phyloP scores from a whole-genome alignment of 2,113 vertebrate species.

The Phocoena phocoena region DNA sequence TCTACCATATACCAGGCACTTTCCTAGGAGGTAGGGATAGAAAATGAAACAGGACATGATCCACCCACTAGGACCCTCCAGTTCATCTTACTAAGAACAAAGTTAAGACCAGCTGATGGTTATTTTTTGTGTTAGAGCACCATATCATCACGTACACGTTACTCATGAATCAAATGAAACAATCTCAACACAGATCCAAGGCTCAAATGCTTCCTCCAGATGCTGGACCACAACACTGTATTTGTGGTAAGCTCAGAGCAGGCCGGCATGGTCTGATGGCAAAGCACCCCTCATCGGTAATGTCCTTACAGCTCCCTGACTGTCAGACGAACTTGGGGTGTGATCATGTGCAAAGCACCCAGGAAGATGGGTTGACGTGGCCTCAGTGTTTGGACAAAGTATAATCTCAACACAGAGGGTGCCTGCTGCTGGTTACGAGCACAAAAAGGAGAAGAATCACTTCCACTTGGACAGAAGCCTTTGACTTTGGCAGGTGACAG shows the following conservation, averaged over 20 bases:
- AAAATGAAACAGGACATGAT: not conserved
- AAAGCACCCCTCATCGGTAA: not conserved
- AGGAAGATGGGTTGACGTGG: not conserved
- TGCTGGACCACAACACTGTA: not conserved
- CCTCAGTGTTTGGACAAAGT: not conserved
- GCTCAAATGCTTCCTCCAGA: not conserved
- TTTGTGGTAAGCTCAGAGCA: not conserved
- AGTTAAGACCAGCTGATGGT: not conserved
- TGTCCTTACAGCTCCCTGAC: not conserved
- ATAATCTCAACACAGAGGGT: not conserved
- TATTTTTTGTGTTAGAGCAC: not conserved
- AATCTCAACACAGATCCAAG: not conserved
- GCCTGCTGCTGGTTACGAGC: not conserved
- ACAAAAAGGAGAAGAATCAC: not conserved
- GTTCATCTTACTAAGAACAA: not conserved
- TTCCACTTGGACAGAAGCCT: not conserved
- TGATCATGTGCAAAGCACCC: not conserved
- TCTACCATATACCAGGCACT: not conserved
- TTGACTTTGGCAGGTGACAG: not conserved
- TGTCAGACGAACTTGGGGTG: not conserved
- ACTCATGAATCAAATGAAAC: not conserved
- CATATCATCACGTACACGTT: not conserved
- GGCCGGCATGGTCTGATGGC: not conserved
- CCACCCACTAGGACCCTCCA: not conserved
- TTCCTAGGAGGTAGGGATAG: not conserved